Percentiles rank a stretch among this genome's conserved stretches.
phyloP scores from a whole-genome alignment of 1,140 invertebrate species.

The Drosophila pruinosa region DNA sequence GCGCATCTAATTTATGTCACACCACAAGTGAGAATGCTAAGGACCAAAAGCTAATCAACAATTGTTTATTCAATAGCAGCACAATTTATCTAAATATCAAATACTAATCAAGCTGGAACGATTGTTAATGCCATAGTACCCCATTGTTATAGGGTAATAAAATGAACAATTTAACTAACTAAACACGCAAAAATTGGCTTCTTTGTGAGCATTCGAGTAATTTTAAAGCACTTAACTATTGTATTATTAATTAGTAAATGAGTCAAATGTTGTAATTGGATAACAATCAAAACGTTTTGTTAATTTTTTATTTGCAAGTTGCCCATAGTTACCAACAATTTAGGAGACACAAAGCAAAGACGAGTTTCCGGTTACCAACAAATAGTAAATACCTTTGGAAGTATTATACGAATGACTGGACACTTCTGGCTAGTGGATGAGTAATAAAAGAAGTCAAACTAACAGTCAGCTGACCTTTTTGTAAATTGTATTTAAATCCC shows the following conservation, averaged over 20 bases:
- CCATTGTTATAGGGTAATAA: not conserved
- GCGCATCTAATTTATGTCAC: not conserved
- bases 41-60: not conserved
- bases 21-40: not conserved
- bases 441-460: slow-evolving; percentile 2
- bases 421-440: not conserved
- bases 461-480: slow-evolving; percentile 1
- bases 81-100: no score
- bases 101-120: not conserved
- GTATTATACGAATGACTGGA: not conserved
- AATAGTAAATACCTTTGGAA: not conserved
- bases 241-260: slow-evolving; percentile 20
- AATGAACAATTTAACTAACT: slow-evolving; percentile 6
- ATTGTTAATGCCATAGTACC: not conserved
- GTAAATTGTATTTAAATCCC: not conserved
- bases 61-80: no score
- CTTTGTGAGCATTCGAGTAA: not conserved
- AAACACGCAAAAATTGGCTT: not conserved
- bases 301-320: not conserved
- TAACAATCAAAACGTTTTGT: not conserved
- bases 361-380: not conserved
- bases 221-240: not conserved
- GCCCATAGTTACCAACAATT: not conserved
- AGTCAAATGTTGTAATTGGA: slow-evolving; percentile 6
- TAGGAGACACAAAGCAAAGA: not conserved